phyloP scores from a whole-genome alignment of 2,888 invertebrate genomes.

The Psylliodes chrysocephalus region DNA sequence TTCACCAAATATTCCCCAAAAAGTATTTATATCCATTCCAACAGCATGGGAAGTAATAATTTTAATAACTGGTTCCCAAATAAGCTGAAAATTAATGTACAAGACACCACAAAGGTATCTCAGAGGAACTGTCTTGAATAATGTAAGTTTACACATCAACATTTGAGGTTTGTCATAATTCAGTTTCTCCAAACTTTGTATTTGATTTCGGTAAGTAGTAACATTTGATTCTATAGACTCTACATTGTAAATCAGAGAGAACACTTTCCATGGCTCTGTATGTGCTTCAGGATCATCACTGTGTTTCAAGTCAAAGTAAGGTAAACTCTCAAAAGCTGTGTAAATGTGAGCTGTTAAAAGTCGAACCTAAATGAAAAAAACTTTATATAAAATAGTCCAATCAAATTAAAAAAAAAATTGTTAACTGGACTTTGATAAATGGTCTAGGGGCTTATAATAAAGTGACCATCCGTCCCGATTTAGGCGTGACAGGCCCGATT shows the following conservation, averaged over 20 bases:
- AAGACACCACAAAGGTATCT: constrained; percentile 84
- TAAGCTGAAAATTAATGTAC: constrained; percentile 84
- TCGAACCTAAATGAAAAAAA: constrained; percentile 75
- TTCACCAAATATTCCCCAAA: constrained; percentile 77
- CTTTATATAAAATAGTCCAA: no score
- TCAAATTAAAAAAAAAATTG: no score
- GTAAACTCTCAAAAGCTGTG: constrained; percentile 71
- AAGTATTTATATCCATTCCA: constrained; percentile 69
- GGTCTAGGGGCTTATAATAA: no score
- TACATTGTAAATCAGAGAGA: constrained; percentile 74
- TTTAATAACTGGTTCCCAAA: constrained; percentile 87
- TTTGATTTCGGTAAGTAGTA: constrained; percentile 82
- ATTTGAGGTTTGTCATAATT: constrained; percentile 71
- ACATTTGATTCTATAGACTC: constrained; percentile 79
- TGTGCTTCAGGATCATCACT: constrained; percentile 56
- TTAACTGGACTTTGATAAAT: no score
- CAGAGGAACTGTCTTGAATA: constrained; percentile 74
- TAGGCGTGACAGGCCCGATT: no score
- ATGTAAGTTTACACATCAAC: constrained; percentile 67
- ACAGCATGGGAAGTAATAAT: constrained; percentile 80
- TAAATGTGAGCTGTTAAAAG: constrained; percentile 79
- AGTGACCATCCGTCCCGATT: no score
- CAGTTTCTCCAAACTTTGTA: constrained; percentile 79
- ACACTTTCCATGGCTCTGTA: constrained; percentile 69
- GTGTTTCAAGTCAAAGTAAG: constrained; percentile 64